Evolutionary conservation across 2,888 invertebrate genomes (phyloP).

Genomic region (Ptychoptera contaminata): DNA sequence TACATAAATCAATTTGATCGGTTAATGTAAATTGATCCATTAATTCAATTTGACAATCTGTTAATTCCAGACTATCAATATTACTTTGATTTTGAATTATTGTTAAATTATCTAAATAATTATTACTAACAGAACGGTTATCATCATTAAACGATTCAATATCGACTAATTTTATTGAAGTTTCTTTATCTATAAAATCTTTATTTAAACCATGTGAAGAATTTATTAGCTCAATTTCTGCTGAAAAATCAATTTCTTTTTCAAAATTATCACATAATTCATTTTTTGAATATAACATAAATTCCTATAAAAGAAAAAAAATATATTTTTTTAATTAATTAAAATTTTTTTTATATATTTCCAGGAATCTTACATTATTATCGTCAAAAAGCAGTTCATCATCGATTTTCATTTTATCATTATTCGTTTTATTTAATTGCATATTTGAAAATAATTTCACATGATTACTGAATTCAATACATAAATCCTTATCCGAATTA

Average conservation of each 20-base stretch:
- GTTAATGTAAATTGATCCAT: conserved; percentile 27
- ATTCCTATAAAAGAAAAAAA: not conserved
- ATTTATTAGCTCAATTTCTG: not conserved
- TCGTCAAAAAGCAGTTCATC: not conserved
- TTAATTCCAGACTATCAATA: conserved; percentile 17
- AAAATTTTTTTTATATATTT: not conserved
- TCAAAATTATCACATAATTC: not conserved
- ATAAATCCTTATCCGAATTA: conserved; percentile 15
- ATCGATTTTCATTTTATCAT: too few relatives aligned
- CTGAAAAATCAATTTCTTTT: not conserved
- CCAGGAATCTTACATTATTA: not conserved
- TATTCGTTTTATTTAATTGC: not conserved
- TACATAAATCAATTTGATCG: conserved; percentile 24
- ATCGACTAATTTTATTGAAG: not conserved
- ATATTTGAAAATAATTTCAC: not conserved
- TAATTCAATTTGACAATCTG: conserved; percentile 26
- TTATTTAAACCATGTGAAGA: not conserved
- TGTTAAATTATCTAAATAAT: not conserved
- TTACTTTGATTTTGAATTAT: conserved; percentile 12
- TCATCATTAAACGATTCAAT: not conserved
- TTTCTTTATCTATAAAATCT: not conserved
- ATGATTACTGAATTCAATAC: conserved; percentile 12
- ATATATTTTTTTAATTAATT: too few relatives aligned
- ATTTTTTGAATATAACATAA: not conserved
- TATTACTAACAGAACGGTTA: conserved; percentile 3